A percentile compares a stretch with the other conserved stretches of the same genome.
Conservation (phyloP, 2,888 invertebrate species). For the Leptinotarsa haldemani region DNA sequence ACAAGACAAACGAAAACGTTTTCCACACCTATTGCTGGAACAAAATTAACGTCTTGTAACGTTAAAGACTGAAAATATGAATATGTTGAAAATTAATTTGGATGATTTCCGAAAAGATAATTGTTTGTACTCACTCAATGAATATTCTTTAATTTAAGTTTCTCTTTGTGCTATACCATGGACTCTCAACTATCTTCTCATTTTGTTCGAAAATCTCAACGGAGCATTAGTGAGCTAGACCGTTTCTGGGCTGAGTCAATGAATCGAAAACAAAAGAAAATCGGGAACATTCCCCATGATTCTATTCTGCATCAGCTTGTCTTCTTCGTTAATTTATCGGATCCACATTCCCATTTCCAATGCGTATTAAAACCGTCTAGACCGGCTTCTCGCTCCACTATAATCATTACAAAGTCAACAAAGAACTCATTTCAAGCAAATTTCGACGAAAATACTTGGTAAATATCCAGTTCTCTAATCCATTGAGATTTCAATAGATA, state of each 20-base stretch:
- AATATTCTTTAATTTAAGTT: too few species aligned
- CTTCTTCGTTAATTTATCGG: constrained; percentile 53
- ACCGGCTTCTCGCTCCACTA: constrained; percentile 8
- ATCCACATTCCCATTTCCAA: constrained; percentile 46
- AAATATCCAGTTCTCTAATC: constrained; percentile 8
- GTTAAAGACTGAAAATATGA: too few species aligned
- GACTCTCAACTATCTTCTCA: too few species aligned
- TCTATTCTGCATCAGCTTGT: constrained; percentile 48
- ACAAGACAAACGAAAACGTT: too few species aligned
- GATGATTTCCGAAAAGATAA: too few species aligned
- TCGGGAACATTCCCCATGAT: not conserved
- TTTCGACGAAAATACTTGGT: constrained; percentile 1
- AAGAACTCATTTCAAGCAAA: constrained; percentile 20
- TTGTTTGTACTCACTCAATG: too few species aligned
- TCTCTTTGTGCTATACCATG: too few species aligned
- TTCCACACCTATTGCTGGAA: too few species aligned
- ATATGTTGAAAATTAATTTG: too few species aligned
- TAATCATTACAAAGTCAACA: constrained; percentile 24
- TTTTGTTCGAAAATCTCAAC: too few species aligned
- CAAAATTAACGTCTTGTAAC: too few species aligned
- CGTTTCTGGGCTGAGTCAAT: not conserved
- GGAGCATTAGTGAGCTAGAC: too few species aligned
- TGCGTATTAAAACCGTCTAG: constrained; percentile 49
- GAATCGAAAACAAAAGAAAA: not conserved
- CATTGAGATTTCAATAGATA: constrained; percentile 10